A percentile compares a stretch with the other conserved stretches of the same genome.
phyloP scores from a whole-genome alignment of 2,888 invertebrate genomes.

The Sphaerophoria rueppellii region DNA sequence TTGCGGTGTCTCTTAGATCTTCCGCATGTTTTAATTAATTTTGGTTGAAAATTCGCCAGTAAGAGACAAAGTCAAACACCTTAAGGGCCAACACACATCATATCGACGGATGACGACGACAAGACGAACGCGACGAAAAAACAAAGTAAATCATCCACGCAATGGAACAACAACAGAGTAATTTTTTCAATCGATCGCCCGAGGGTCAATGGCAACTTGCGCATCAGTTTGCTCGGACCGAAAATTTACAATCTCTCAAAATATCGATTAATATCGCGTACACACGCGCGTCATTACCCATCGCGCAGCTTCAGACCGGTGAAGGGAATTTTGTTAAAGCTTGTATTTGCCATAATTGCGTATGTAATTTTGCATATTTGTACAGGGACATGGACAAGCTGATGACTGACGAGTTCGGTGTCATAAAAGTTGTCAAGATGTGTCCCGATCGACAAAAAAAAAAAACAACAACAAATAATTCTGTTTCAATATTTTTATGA shows the following conservation, averaged over 20 bases:
- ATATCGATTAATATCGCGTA: slow-evolving; percentile 67
- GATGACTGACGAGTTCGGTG: slow-evolving; percentile 23
- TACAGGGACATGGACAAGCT: slow-evolving; percentile 21
- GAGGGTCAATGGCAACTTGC: slow-evolving; percentile 23
- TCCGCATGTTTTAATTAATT: slow-evolving; percentile 60
- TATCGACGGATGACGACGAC: background rate
- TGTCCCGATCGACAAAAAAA: background rate
- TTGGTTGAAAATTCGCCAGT: slow-evolving; percentile 27
- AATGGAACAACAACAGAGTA: background rate
- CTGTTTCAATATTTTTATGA: slow-evolving; percentile 64
- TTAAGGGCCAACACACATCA: slow-evolving; percentile 15
- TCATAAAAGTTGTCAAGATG: slow-evolving; percentile 60
- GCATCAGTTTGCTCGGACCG: slow-evolving; percentile 39
- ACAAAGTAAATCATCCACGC: too few species aligned
- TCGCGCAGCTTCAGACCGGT: slow-evolving; percentile 17
- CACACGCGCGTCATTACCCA: slow-evolving; percentile 48
- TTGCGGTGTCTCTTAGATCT: slow-evolving; percentile 65
- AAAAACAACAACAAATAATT: slow-evolving; percentile 23
- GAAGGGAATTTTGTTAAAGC: slow-evolving; percentile 24
- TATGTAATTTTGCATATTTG: slow-evolving; percentile 42
- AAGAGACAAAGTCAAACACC: slow-evolving; percentile 34
- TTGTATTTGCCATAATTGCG: slow-evolving; percentile 59
- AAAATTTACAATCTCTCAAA: slow-evolving; percentile 55
- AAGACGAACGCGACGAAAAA: too few species aligned
- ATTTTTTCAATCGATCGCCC: slow-evolving; percentile 48